Conservation (phyloP, 2,113 vertebrate genomes). For the Hippocampus guttulatus region DNA sequence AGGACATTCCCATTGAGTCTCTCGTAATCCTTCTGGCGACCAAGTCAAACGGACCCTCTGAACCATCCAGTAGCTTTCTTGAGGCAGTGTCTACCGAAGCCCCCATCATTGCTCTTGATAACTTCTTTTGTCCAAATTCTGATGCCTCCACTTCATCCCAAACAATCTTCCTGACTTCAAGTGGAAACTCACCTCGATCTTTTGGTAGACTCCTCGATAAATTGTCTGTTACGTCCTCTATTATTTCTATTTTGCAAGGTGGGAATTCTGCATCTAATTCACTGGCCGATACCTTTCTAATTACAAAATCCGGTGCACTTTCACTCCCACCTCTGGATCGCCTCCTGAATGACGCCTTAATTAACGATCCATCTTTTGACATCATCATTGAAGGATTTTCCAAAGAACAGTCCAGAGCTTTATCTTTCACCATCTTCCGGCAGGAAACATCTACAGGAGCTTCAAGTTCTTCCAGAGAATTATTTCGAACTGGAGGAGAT, state of each 20-base stretch:
- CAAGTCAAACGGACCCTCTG: slow-evolving; percentile 39
- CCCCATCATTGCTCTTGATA: slow-evolving; percentile 51
- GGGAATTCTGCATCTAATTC: slow-evolving; percentile 45
- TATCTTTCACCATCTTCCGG: slow-evolving; percentile 44
- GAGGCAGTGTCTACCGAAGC: slow-evolving; percentile 46
- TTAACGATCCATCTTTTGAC: slow-evolving; percentile 30
- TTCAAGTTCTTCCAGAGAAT: slow-evolving; percentile 40
- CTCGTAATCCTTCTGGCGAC: slow-evolving; percentile 35
- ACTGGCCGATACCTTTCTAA: slow-evolving; percentile 39
- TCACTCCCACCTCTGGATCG: slow-evolving; percentile 43
- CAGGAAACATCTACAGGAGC: slow-evolving; percentile 28
- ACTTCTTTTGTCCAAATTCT: slow-evolving; percentile 30
- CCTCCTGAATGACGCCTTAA: slow-evolving; percentile 39
- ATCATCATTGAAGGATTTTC: slow-evolving; percentile 33
- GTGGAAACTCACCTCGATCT: slow-evolving; percentile 49
- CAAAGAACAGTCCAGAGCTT: slow-evolving; percentile 24
- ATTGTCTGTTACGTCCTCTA: slow-evolving; percentile 42
- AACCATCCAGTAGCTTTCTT: slow-evolving; percentile 52
- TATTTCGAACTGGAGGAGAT: slow-evolving; percentile 40
- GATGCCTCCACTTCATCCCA: slow-evolving; percentile 54
- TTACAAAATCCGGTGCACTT: slow-evolving; percentile 24
- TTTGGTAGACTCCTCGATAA: slow-evolving; percentile 38
- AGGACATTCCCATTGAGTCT: slow-evolving; percentile 47
- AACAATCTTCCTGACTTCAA: slow-evolving; percentile 50
- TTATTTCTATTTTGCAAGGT: slow-evolving; percentile 33